phyloP scores from a whole-genome alignment of 2,797 vertebrate genomes.

The Saxicola maurus region DNA sequence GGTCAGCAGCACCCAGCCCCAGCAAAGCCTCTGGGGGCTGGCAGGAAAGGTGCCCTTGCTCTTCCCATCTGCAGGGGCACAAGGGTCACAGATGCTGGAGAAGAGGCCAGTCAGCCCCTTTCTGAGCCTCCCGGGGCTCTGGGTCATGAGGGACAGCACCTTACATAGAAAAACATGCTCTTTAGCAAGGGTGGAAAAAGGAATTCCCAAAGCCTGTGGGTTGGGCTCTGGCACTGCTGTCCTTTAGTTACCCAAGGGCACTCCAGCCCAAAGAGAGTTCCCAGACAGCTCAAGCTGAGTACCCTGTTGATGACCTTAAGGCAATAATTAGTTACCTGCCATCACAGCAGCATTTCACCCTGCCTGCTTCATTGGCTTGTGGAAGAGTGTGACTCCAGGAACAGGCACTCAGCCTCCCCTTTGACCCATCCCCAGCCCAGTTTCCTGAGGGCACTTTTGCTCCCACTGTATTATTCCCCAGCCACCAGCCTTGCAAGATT shows the following conservation, averaged over 20 bases:
- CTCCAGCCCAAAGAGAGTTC: not conserved
- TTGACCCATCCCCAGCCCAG: not conserved
- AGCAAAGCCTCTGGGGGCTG: rapidly evolving
- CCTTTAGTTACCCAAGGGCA: rapidly evolving
- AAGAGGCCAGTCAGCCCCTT: not conserved
- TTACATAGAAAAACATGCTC: not conserved
- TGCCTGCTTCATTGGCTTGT: not conserved
- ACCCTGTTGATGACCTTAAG: not conserved
- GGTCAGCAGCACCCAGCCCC: not conserved
- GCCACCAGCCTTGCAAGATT: not conserved
- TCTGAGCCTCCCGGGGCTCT: not conserved
- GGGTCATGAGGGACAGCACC: not conserved
- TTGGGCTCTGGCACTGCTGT: not conserved
- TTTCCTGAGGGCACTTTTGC: not conserved
- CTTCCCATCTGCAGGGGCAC: not conserved
- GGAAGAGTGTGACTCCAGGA: not conserved
- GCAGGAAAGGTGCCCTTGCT: not conserved
- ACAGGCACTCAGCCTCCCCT: not conserved
- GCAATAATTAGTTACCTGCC: not conserved
- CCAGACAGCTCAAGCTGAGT: not conserved
- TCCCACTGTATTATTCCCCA: not conserved
- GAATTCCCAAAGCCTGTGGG: not conserved
- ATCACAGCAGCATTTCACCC: not conserved
- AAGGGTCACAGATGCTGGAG: not conserved
- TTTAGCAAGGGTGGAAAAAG: not conserved